Evolutionary conservation across 2,797 vertebrate genomes (phyloP).

Genomic region (Enoplosus armatus): DNA sequence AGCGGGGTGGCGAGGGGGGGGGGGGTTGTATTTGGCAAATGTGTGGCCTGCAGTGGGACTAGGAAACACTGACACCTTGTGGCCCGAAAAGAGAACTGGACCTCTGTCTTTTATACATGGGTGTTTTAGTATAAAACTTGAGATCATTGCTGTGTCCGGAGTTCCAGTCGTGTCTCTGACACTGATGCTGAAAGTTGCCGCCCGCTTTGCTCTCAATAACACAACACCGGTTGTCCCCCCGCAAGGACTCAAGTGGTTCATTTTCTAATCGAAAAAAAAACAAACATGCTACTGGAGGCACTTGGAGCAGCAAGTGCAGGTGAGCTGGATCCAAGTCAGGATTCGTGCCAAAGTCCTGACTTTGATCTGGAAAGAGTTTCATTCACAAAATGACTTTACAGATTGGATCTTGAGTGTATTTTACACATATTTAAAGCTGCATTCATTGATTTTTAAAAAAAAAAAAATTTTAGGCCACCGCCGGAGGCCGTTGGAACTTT

Average conservation of each 20-base stretch:
- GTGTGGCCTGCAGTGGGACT: slow-evolving; percentile 1
- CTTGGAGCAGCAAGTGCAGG: neutral
- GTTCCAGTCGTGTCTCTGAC: slow-evolving; percentile 4
- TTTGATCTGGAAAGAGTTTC: neutral
- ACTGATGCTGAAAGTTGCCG: neutral
- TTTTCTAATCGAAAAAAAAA: too few species aligned
- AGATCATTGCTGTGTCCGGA: slow-evolving; percentile 11
- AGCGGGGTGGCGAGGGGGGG: neutral
- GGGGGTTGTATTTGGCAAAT: neutral
- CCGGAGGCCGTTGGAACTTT: too few species aligned
- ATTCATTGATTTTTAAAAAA: neutral
- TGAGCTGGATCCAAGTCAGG: neutral
- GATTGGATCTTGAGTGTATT: neutral
- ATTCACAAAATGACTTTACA: slow-evolving; percentile 8
- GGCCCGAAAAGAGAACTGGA: slow-evolving; percentile 59
- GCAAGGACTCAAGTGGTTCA: too few species aligned
- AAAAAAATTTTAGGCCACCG: too few species aligned
- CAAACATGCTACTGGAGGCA: neutral
- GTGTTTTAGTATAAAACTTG: slow-evolving; percentile 19
- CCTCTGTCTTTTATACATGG: neutral
- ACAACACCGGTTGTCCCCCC: too few species aligned
- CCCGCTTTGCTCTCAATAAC: neutral
- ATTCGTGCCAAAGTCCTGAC: neutral
- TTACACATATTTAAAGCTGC: slow-evolving; percentile 17
- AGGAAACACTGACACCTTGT: slow-evolving; percentile 72